Conservation (phyloP, 30 jellyfish, hydroid and myxozoan species). For the Aurelia aurita complex sp. Pacific region DNA sequence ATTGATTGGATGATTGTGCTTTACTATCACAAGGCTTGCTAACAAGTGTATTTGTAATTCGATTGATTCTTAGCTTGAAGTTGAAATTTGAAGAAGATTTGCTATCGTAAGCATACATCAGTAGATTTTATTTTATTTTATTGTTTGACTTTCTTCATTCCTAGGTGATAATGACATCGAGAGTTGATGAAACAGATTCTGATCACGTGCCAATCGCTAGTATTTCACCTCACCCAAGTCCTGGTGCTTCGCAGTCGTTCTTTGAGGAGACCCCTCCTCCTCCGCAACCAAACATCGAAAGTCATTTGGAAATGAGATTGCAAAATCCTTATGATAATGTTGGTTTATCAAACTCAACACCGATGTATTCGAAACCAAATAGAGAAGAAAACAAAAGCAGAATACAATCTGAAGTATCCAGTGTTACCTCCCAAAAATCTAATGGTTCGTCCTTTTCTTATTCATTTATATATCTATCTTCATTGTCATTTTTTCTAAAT, state of each 20-base stretch:
- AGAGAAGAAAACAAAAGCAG: constrained; percentile 11
- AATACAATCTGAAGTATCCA: constrained; percentile 14
- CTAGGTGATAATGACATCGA: constrained; percentile 50
- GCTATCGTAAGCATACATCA: no score
- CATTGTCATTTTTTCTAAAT: neutral
- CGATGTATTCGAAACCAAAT: constrained; percentile 35
- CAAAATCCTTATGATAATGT: constrained; percentile 72
- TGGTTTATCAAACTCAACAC: constrained; percentile 8
- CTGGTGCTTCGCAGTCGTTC: constrained; percentile 48
- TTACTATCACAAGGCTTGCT: no score
- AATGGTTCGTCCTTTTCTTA: constrained; percentile 18
- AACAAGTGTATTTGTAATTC: no score
- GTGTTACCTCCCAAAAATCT: constrained; percentile 21
- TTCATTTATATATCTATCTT: neutral
- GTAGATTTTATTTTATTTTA: no score
- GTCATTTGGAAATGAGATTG: constrained; percentile 19
- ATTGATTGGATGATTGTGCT: no score
- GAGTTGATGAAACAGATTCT: constrained; percentile 63
- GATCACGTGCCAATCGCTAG: constrained; percentile 70
- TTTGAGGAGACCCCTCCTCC: constrained; percentile 33
- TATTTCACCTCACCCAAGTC: constrained; percentile 82
- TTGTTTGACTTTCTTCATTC: neutral
- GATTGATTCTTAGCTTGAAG: no score
- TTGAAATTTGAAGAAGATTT: no score
- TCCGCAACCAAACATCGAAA: neutral